A percentile compares a stretch with the other conserved stretches of the same genome.
Conservation (phyloP, 1,140 invertebrate genomes). For the Cyphomyrmex costatus region DNA sequence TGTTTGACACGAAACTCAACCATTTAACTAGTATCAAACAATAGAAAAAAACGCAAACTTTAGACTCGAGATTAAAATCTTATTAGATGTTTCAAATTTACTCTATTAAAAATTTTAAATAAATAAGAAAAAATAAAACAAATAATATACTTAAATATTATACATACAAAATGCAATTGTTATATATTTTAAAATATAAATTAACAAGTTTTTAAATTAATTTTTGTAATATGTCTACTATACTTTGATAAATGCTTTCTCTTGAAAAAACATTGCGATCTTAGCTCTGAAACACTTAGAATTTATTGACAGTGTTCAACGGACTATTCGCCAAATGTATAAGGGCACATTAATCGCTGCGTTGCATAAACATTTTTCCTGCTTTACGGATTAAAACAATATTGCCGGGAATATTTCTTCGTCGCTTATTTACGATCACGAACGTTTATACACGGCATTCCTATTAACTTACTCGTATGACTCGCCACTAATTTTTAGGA, state of each 20-base stretch:
- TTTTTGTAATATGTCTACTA: not conserved
- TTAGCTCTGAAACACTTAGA: not conserved
- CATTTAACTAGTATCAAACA: not conserved
- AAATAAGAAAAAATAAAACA: not conserved
- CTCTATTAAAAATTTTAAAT: not conserved
- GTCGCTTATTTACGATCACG: slow-evolving; percentile 14
- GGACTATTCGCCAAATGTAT: not conserved
- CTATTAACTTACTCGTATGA: slow-evolving; percentile 3
- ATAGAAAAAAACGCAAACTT: not conserved
- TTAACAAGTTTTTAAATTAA: not conserved
- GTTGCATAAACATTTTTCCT: slow-evolving; percentile 40
- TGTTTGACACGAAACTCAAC: not conserved
- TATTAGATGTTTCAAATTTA: slow-evolving; percentile 12
- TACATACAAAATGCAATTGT: not conserved
- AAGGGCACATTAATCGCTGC: slow-evolving; percentile 8
- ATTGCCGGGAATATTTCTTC: slow-evolving; percentile 38
- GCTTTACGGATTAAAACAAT: slow-evolving; percentile 37
- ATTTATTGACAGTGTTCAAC: slow-evolving; percentile 22
- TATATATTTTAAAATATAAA: slow-evolving; percentile 1
- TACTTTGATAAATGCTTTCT: not conserved
- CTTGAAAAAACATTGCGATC: not conserved
- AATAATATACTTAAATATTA: not conserved
- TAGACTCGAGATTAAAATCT: not conserved
- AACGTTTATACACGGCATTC: slow-evolving; percentile 15
- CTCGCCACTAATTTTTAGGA: slow-evolving; percentile 32